Evolutionary conservation across 2,888 invertebrate genomes (phyloP).

Genomic region (Cataglyphis cursor): DNA sequence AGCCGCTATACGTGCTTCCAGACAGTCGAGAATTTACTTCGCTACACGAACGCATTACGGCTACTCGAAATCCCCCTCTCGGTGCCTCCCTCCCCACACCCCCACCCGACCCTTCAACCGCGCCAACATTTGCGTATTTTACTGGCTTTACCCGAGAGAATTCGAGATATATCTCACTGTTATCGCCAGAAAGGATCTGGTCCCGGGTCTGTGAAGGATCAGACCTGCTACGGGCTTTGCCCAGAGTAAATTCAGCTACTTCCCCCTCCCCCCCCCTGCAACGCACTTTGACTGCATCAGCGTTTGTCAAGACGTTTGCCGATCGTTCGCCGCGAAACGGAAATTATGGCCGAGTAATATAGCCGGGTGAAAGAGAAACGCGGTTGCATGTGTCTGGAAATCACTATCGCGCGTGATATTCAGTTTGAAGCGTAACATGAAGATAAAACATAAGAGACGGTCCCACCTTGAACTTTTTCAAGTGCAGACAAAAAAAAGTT

Average conservation of each 20-base stretch:
- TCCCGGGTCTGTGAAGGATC: background rate
- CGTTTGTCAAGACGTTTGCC: slow-evolving; percentile 37
- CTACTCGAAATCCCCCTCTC: slow-evolving; percentile 58
- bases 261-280: background rate
- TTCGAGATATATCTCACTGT: slow-evolving; percentile 34
- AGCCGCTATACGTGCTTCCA: slow-evolving; percentile 16
- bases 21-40: slow-evolving; percentile 60
- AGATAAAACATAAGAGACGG: background rate
- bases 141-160: slow-evolving; percentile 46
- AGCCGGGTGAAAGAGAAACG: background rate
- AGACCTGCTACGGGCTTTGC: slow-evolving; percentile 5
- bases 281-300: slow-evolving; percentile 35
- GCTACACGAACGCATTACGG: slow-evolving; percentile 59
- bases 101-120: background rate
- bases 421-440: background rate
- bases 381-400: background rate
- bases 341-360: slow-evolving; percentile 28
- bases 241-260: slow-evolving; percentile 8
- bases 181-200: slow-evolving; percentile 34
- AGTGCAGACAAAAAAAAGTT: background rate
- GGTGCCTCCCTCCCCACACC: background rate
- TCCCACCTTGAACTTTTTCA: background rate
- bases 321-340: slow-evolving; percentile 37
- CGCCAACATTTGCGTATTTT: slow-evolving; percentile 57
- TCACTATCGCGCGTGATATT: background rate